Percentiles rank a stretch among this genome's conserved stretches.
Evolutionary conservation across 2,888 invertebrate species (phyloP).

Genomic region (Euzophera pinguis): DNA sequence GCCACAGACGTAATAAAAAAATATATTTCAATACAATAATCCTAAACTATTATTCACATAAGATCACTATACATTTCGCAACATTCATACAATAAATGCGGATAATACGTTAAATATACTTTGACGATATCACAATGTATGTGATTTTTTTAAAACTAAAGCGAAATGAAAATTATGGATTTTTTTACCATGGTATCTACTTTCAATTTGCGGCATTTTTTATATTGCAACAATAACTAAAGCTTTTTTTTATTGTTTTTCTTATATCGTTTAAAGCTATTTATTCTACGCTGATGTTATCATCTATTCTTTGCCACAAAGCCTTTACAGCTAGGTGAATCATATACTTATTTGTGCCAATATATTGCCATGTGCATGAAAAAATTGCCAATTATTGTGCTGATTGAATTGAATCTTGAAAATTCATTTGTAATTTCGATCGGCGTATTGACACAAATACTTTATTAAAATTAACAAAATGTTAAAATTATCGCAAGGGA

Average conservation of each 20-base stretch:
- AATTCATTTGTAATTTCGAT: constrained; percentile 15
- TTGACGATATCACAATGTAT: constrained; percentile 40
- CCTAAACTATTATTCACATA: no score
- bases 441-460: constrained; percentile 36
- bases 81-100: no score
- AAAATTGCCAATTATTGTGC: constrained; percentile 20
- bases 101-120: not conserved
- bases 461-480: constrained; percentile 9
- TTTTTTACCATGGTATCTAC: constrained; percentile 7
- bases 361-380: constrained; percentile 31
- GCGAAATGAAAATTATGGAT: constrained; percentile 3
- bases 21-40: no score
- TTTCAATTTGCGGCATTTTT: constrained; percentile 12
- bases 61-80: no score
- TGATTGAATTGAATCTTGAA: constrained; percentile 18
- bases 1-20: no score
- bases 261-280: constrained; percentile 16
- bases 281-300: constrained; percentile 25
- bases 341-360: constrained; percentile 48
- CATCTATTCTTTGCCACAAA: constrained; percentile 23
- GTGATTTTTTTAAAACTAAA: not conserved
- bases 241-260: constrained; percentile 17
- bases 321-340: constrained; percentile 31
- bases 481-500: constrained; percentile 25
- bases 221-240: constrained; percentile 18